phyloP scores from a whole-genome alignment of 2,888 invertebrate species.

The Xestia ashworthii region DNA sequence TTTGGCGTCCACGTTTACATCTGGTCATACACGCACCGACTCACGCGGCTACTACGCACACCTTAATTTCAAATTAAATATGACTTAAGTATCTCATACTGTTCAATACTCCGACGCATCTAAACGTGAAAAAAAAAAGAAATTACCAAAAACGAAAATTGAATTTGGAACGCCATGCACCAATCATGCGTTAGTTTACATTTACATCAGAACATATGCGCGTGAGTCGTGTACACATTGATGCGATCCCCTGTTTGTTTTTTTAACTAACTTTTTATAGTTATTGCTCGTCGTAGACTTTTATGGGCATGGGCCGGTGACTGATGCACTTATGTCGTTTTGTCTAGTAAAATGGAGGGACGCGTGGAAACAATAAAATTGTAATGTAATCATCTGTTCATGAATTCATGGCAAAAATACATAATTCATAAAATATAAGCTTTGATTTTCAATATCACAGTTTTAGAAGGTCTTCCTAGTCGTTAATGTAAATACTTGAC shows the following conservation, averaged over 20 bases:
- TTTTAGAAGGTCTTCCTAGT: conserved; percentile 5
- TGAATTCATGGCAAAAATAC: not conserved
- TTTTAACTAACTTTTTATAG: conserved; percentile 75
- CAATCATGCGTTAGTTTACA: conserved; percentile 63
- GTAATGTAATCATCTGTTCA: conserved; percentile 30
- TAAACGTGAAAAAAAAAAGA: conserved; percentile 20
- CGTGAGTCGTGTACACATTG: conserved; percentile 65
- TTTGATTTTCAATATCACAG: conserved; percentile 1
- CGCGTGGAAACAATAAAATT: conserved; percentile 54
- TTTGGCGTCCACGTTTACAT: not conserved
- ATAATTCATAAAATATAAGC: not conserved
- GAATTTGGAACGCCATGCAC: conserved; percentile 58
- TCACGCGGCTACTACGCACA: not conserved
- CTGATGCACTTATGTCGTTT: conserved; percentile 70
- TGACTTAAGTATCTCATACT: not conserved
- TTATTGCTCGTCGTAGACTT: conserved; percentile 76
- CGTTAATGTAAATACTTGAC: conserved; percentile 13
- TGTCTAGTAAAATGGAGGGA: conserved; percentile 35
- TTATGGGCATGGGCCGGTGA: conserved; percentile 77
- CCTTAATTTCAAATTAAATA: not conserved
- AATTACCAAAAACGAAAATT: conserved; percentile 44
- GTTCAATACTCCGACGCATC: conserved; percentile 16
- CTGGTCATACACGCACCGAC: not conserved
- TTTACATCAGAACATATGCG: conserved; percentile 70
- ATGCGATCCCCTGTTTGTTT: conserved; percentile 74